A percentile compares a stretch with the other conserved stretches of the same genome.
phyloP scores from a whole-genome alignment of 37 sponge, comb jelly and placozoan species.

The Agelas oroides region DNA sequence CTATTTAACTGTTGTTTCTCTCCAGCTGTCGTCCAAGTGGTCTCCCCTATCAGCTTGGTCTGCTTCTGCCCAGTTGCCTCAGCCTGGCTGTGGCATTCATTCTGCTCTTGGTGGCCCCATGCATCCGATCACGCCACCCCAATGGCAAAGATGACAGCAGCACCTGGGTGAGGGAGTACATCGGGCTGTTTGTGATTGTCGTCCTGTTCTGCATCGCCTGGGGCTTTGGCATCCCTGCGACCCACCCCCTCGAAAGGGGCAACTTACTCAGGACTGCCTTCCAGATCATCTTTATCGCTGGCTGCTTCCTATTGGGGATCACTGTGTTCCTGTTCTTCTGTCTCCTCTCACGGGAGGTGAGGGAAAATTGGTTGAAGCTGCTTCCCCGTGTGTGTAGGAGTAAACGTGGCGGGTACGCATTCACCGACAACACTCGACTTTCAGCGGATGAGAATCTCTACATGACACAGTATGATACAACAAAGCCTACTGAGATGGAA shows the following conservation, averaged over 20 bases:
- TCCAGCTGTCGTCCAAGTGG: slow-evolving; percentile 30
- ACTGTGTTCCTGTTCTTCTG: slow-evolving; percentile 15
- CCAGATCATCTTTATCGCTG: slow-evolving; percentile 21
- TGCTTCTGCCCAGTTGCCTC: slow-evolving; percentile 15
- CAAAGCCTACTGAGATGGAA: not conserved
- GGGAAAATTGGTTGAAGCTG: not conserved
- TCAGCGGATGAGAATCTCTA: not conserved
- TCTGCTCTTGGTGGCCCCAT: slow-evolving; percentile 1
- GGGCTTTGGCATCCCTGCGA: slow-evolving; percentile 44
- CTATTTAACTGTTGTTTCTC: not conserved
- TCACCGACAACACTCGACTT: not conserved
- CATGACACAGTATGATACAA: not conserved
- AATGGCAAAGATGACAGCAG: too few species aligned
- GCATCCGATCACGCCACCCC: not conserved
- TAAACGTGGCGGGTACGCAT: not conserved
- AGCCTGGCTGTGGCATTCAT: not conserved
- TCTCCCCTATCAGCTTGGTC: slow-evolving; percentile 26
- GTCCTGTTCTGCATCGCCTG: slow-evolving; percentile 23
- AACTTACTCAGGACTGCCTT: not conserved
- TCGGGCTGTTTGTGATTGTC: not conserved
- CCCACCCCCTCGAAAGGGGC: not conserved
- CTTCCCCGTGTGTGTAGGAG: not conserved
- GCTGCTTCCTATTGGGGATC: slow-evolving; percentile 2
- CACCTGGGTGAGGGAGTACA: not conserved
- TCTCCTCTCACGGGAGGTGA: not conserved